Conservation (phyloP, 2,797 vertebrate genomes). For the Agapornis canus region DNA sequence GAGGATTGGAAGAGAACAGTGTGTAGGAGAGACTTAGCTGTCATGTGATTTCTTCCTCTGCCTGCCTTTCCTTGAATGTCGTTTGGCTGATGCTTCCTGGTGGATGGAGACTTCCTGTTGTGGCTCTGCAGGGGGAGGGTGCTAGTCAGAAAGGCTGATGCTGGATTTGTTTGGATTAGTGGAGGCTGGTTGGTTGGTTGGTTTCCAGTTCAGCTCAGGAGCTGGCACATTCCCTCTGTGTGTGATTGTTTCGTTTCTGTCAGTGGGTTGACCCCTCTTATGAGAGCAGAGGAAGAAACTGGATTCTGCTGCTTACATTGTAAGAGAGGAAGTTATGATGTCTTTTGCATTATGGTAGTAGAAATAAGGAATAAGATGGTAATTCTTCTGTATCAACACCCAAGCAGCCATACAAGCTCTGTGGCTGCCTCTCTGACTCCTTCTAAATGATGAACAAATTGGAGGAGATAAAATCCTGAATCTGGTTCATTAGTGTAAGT, state of each 20-base stretch:
- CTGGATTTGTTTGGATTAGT: slow-evolving; percentile 68
- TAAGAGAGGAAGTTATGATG: background rate
- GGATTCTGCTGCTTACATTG: background rate
- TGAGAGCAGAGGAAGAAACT: background rate
- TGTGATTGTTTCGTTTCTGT: slow-evolving; percentile 42
- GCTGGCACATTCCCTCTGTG: slow-evolving; percentile 5
- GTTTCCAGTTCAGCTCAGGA: slow-evolving; percentile 48
- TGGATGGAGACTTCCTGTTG: slow-evolving; percentile 70
- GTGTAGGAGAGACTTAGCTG: background rate
- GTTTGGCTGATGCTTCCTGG: slow-evolving; percentile 46
- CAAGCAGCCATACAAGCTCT: background rate
- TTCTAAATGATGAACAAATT: background rate
- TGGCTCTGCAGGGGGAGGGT: slow-evolving; percentile 38
- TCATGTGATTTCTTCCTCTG: slow-evolving; percentile 40
- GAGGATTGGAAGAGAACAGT: background rate
- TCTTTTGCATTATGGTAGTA: background rate
- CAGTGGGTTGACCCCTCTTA: background rate
- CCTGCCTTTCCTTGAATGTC: slow-evolving; percentile 36
- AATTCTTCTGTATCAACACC: background rate
- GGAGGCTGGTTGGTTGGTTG: slow-evolving; percentile 58
- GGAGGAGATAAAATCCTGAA: background rate
- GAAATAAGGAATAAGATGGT: background rate
- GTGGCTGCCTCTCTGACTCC: background rate
- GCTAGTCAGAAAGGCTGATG: background rate
- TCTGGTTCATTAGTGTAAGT: background rate